These are phyloP conservation scores for Itoplectis maculator DNA, from an alignment of 2,888 invertebrate genomes.

Conservation along the genomic window DNA sequence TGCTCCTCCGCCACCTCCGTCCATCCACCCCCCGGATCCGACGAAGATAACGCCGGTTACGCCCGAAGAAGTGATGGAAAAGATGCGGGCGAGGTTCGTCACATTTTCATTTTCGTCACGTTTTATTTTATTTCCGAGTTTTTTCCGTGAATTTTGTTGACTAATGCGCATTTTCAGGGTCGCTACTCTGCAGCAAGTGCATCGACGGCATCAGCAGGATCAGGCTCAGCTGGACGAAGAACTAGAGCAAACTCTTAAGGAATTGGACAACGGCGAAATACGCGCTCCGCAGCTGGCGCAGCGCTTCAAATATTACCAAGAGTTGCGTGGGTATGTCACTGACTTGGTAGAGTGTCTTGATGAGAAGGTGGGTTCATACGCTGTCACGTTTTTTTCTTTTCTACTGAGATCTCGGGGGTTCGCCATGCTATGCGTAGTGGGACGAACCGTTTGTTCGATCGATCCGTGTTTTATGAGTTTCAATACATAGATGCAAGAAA, in stretches of 20 bases:
- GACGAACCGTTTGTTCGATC: constrained; percentile 67
- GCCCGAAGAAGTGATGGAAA: constrained; percentile 85
- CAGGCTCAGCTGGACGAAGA: constrained; percentile 85
- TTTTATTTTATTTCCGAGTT: too few relatives aligned
- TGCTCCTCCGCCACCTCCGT: constrained; percentile 82
- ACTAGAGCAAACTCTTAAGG: constrained; percentile 82
- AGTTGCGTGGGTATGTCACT: constrained; percentile 96
- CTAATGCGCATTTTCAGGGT: constrained; percentile 83
- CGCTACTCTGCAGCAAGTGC: constrained; percentile 87
- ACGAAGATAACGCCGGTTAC: constrained; percentile 83
- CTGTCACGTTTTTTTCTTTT: constrained; percentile 80
- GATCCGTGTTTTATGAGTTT: constrained; percentile 10
- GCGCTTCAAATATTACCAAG: constrained; percentile 97
- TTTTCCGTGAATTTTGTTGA: background rate
- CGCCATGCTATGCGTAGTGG: constrained; percentile 74
- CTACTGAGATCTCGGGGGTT: constrained; percentile 74
- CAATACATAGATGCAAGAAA: background rate
- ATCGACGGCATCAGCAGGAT: constrained; percentile 86
- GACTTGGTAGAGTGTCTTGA: constrained; percentile 99
- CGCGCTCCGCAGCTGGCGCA: constrained; percentile 90
- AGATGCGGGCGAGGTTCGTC: constrained; percentile 84
- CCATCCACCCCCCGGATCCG: constrained; percentile 82
- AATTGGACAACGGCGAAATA: constrained; percentile 86
- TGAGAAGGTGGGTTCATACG: constrained; percentile 92
- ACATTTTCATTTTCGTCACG: background rate